Percentiles rank a stretch among this genome's conserved stretches.
These are phyloP conservation scores for Platycheirus albimanus DNA, from an alignment of 2,888 invertebrate genomes.

Conservation along the genomic window DNA sequence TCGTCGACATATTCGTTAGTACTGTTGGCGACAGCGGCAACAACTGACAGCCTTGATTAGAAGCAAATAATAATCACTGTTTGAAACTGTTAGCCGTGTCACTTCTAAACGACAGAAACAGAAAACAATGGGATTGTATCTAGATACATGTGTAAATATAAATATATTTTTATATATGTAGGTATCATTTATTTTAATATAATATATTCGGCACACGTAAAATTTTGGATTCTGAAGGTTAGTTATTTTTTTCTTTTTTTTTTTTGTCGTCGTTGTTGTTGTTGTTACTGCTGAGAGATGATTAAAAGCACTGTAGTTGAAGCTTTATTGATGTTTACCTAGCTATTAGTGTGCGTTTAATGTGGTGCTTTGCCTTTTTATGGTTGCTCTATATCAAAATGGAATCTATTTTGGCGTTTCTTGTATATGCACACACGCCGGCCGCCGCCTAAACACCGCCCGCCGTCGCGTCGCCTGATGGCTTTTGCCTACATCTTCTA, in stretches of 20 bases:
- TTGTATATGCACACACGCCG: slow-evolving; percentile 19
- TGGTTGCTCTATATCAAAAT: slow-evolving; percentile 25
- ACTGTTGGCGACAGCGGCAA: slow-evolving; percentile 23
- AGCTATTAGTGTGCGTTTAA: slow-evolving; percentile 62
- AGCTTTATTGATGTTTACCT: slow-evolving; percentile 68
- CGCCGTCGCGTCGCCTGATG: neutral
- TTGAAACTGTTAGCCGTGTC: slow-evolving; percentile 59
- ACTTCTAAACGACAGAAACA: slow-evolving; percentile 42
- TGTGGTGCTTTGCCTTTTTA: slow-evolving; percentile 51
- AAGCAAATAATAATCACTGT: slow-evolving; percentile 56
- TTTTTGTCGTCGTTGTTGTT: no score
- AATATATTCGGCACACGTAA: slow-evolving; percentile 65
- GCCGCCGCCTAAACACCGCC: no score
- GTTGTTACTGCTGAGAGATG: slow-evolving; percentile 41
- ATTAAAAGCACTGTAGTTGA: slow-evolving; percentile 47
- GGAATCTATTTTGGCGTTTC: slow-evolving; percentile 36
- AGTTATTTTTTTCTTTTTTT: slow-evolving; percentile 8
- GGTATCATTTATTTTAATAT: slow-evolving; percentile 29
- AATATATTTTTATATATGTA: neutral
- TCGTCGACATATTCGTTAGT: slow-evolving; percentile 24
- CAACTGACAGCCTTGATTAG: slow-evolving; percentile 62
- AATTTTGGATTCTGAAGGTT: slow-evolving; percentile 65
- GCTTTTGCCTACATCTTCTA: neutral
- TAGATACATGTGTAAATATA: neutral
- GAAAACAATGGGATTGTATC: slow-evolving; percentile 50